Evolutionary conservation across 2,113 vertebrate genomes (phyloP), one percentile per base, ranked within the genome.

Genomic region (Calypte anna): DNA sequence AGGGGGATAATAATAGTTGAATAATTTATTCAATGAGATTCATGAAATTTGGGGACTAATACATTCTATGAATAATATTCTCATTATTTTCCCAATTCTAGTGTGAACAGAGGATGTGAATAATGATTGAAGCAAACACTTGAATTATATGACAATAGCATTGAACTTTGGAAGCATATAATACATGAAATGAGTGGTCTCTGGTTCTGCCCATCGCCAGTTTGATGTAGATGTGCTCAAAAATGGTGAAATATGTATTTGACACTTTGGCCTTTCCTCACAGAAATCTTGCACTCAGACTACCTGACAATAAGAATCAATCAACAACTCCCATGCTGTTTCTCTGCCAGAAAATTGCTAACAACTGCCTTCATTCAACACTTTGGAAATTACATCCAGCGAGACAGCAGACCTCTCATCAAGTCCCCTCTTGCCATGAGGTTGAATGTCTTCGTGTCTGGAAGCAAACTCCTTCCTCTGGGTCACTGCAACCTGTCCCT

Each of bases 41-140:
- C 93, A 93, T 95, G 76, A 88, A 90, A 84, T 96, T 46, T 91
- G 30, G 46, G 33, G n/a, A 73, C 76, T 95, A 90, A 93, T 83
- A 69, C 51, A 93, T 94, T 93, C 90, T 55, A 79, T 96, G 96
- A 96, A 96, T 96, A 97, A 93, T 90, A 88, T 94, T 95, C 94
- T 96, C 91, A 91, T 94, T 94, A 88, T 95, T 88, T 95, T 88
- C n/a, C 62, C 44, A 75, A 59, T 27, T 93, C 61, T 24, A 83
- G 24, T 2, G 14, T 63, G 86, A 95, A 72, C 61, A 94, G 90
- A 92, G 88, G 76, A 83, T 90, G 95, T 84, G 86, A 96, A 93
- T 96, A 91, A 89, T 78, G 92, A 95, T 54, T 75, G 92, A 96
- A 84, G 88, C 22, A 91, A 96, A 81, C n/a, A 75, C 62, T 88